Evolutionary conservation across 1,140 invertebrate genomes (phyloP).

Genomic region (Euschistus heros): DNA sequence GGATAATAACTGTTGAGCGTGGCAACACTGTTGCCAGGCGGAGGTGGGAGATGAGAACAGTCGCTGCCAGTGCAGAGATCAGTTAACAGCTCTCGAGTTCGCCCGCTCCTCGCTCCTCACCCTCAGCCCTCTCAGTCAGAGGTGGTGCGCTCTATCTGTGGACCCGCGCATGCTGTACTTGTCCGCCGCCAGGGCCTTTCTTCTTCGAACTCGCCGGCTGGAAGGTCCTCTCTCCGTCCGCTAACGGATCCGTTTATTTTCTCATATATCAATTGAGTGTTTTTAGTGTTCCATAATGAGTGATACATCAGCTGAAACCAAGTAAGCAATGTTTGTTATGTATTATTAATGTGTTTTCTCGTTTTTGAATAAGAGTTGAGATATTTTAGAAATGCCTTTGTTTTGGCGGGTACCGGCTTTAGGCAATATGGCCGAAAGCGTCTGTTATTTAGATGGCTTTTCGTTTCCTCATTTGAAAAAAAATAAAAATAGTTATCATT

Average conservation of each 20-base stretch:
- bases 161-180: constrained; percentile 20
- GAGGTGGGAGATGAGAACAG: neutral
- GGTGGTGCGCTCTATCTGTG: constrained; percentile 30
- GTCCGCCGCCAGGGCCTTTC: constrained; percentile 26
- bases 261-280: no score
- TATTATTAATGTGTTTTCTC: neutral
- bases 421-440: constrained; percentile 24
- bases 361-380: no score
- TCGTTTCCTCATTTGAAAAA: no score
- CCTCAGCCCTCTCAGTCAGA: constrained; percentile 1
- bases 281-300: constrained; percentile 24
- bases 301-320: constrained; percentile 27
- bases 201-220: constrained; percentile 5
- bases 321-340: constrained; percentile 21
- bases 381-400: neutral
- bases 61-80: neutral
- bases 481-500: no score
- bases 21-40: constrained; percentile 1
- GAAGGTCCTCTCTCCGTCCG: constrained; percentile 9
- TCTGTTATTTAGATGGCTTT: constrained; percentile 14
- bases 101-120: neutral
- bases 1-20: no score
- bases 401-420: constrained; percentile 25
- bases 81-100: neutral
- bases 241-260: neutral